Evolutionary conservation across 2,888 invertebrate species (phyloP).

Genomic region (Spilarctia lutea): DNA sequence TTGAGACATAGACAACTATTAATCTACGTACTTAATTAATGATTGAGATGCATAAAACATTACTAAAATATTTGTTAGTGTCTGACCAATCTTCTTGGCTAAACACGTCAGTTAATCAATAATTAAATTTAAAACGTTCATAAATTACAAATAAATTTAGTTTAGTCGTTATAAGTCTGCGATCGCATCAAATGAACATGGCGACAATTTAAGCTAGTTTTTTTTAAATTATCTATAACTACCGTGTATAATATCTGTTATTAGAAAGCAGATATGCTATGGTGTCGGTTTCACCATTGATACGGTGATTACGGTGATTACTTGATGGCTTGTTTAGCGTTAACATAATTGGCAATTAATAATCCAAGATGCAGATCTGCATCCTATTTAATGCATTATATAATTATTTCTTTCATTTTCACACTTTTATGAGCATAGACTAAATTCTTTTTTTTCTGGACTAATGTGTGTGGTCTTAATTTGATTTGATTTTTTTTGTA

Average conservation of each 20-base stretch:
- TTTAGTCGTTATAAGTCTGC: neutral
- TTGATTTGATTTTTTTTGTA: conserved; percentile 7
- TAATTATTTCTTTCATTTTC: conserved; percentile 47
- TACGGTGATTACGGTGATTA: conserved; percentile 48
- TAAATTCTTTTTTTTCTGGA: conserved; percentile 1
- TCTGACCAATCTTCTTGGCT: too few relatives aligned
- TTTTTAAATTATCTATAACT: conserved; percentile 54
- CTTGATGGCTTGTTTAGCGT: conserved; percentile 41
- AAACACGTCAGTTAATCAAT: too few relatives aligned
- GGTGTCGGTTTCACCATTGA: conserved; percentile 46
- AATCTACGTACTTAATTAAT: too few relatives aligned
- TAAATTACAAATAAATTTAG: too few relatives aligned
- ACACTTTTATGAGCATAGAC: conserved; percentile 20
- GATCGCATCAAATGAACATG: neutral
- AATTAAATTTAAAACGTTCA: too few relatives aligned
- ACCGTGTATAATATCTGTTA: conserved; percentile 54
- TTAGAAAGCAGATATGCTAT: conserved; percentile 51
- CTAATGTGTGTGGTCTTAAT: conserved; percentile 17
- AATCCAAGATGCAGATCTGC: conserved; percentile 41
- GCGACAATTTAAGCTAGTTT: conserved; percentile 12
- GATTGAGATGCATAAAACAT: too few relatives aligned
- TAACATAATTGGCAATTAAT: conserved; percentile 47
- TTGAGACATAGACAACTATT: too few relatives aligned
- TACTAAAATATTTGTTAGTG: too few relatives aligned
- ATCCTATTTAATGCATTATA: conserved; percentile 36